A percentile compares a stretch with the other conserved stretches of the same genome.
Evolutionary conservation across 2,113 vertebrate genomes (phyloP).

Genomic region (Gnathonemus longibarbis): DNA sequence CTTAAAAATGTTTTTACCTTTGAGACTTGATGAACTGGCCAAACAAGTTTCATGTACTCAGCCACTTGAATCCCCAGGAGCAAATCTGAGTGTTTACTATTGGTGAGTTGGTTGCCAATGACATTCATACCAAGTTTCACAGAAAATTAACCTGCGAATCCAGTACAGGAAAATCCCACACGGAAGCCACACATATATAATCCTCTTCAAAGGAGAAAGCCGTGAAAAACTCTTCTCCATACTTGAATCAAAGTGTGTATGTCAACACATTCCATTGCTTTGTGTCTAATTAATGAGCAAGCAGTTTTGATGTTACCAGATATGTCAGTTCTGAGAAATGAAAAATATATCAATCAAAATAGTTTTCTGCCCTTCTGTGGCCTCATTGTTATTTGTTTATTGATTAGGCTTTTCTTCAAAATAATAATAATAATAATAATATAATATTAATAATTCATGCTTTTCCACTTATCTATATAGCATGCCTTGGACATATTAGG

Average conservation of each 20-base stretch:
- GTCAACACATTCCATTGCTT: neutral
- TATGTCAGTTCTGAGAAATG: conserved; percentile 2
- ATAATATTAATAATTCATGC: neutral
- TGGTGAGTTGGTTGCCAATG: neutral
- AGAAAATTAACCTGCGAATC: neutral
- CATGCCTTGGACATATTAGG: neutral
- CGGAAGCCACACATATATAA: neutral
- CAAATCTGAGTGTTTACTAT: neutral
- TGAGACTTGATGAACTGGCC: neutral
- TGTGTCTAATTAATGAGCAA: conserved; percentile 16
- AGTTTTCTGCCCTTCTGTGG: neutral
- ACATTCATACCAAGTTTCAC: neutral
- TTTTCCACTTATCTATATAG: neutral
- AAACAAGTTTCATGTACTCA: neutral
- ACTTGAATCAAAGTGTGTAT: neutral
- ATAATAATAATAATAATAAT: neutral
- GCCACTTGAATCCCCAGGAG: neutral
- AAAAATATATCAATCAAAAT: neutral
- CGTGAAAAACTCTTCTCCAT: neutral
- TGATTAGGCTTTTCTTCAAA: neutral
- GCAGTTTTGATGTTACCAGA: conserved; percentile 5
- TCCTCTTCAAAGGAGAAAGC: neutral
- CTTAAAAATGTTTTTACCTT: neutral
- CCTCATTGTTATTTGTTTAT: neutral
- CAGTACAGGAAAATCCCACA: neutral